Evolutionary conservation across 2,113 vertebrate genomes (phyloP).

Genomic region (Clarias batrachus): DNA sequence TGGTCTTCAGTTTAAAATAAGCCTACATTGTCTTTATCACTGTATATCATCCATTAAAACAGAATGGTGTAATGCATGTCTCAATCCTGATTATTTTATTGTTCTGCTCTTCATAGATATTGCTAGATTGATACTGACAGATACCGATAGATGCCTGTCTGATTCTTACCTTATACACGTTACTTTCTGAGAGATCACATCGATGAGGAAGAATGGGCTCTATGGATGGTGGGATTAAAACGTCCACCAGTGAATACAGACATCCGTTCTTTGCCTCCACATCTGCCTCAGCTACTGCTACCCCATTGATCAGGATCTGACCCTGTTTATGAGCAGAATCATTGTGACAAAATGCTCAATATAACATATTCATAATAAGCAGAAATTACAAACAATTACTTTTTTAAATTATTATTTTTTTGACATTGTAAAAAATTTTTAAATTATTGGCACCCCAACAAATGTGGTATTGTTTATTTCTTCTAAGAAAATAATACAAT

Average conservation of each 20-base stretch:
- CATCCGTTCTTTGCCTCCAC: slow-evolving; percentile 83
- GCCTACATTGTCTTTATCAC: background rate
- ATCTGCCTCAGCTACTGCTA: slow-evolving; percentile 77
- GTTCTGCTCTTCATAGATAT: background rate
- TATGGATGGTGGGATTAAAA: slow-evolving; percentile 86
- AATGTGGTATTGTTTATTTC: background rate
- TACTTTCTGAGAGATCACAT: slow-evolving; percentile 75
- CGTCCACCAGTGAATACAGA: slow-evolving; percentile 79
- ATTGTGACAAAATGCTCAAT: background rate
- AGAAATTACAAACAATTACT: background rate
- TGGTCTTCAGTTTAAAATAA: background rate
- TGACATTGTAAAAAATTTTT: background rate
- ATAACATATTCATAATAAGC: background rate
- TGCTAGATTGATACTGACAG: background rate
- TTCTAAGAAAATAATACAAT: no score
- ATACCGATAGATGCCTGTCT: background rate
- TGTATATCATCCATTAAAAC: background rate
- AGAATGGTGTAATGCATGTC: background rate
- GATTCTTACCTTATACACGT: slow-evolving; percentile 71
- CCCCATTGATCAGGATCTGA: slow-evolving; percentile 76
- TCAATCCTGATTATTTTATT: background rate
- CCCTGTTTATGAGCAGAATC: slow-evolving; percentile 71
- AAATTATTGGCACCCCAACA: background rate
- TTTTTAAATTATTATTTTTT: background rate
- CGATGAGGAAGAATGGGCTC: slow-evolving; percentile 83